A percentile compares a stretch with the other conserved stretches of the same genome.
These are phyloP conservation scores for Luehdorfia chinensis DNA, from an alignment of 1,140 invertebrate genomes.

Conservation along the genomic window DNA sequence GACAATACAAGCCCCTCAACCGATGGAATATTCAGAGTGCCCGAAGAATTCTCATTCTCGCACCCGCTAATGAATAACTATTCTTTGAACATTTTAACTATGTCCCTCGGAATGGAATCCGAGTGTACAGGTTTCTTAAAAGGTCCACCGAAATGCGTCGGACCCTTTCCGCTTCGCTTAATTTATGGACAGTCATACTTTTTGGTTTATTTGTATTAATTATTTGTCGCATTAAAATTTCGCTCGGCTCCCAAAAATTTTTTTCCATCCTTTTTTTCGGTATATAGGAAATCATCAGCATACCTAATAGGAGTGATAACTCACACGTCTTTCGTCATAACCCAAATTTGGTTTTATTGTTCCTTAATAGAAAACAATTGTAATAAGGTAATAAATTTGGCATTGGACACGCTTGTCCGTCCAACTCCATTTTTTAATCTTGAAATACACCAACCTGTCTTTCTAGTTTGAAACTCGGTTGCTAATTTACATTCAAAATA, in stretches of 20 bases:
- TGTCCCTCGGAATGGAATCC: constrained; percentile 70
- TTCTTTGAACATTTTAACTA: constrained; percentile 76
- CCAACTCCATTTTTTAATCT: constrained; percentile 34
- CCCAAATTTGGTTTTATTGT: too few species aligned
- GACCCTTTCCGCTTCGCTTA: constrained; percentile 68
- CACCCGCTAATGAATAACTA: constrained; percentile 76
- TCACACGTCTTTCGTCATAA: constrained; percentile 18
- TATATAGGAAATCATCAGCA: constrained; percentile 20
- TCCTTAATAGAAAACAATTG: constrained; percentile 51
- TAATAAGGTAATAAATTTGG: constrained; percentile 50
- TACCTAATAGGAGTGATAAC: constrained; percentile 31
- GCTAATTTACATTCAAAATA: constrained; percentile 56
- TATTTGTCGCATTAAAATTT: constrained; percentile 59
- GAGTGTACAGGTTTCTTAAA: constrained; percentile 74
- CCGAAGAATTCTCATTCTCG: constrained; percentile 74
- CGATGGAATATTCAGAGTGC: constrained; percentile 69
- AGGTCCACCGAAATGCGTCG: constrained; percentile 66
- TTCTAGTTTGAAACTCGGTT: constrained; percentile 29
- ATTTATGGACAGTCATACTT: constrained; percentile 66
- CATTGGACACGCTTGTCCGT: constrained; percentile 49
- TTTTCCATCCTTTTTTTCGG: constrained; percentile 21
- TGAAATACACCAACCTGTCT: constrained; percentile 26
- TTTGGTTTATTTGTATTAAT: constrained; percentile 71
- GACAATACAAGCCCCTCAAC: constrained; percentile 67
- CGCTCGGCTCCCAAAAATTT: constrained; percentile 30